Conservation (phyloP, 2,888 invertebrate genomes). For the Xylota segnis region DNA sequence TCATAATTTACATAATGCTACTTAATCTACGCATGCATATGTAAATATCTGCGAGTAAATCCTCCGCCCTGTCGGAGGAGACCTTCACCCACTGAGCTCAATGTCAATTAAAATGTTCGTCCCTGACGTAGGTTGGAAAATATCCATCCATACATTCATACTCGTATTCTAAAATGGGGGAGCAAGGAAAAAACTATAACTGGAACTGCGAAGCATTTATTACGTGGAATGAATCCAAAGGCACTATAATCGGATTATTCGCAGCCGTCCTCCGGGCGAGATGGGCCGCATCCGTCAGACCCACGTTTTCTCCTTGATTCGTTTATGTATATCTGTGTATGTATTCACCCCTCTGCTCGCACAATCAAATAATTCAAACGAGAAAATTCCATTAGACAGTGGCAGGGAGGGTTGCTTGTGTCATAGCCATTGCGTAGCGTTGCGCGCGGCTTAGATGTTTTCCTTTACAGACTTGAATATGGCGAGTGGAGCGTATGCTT, state of each 20-base stretch:
- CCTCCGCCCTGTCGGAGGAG: too few relatives aligned
- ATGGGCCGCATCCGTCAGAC: conserved; percentile 15
- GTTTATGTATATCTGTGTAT: too few relatives aligned
- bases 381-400: conserved; percentile 23
- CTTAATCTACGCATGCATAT: conserved; percentile 40
- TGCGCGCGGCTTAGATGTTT: not conserved
- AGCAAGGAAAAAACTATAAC: not conserved
- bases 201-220: conserved; percentile 8
- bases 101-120: conserved; percentile 11
- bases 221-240: conserved; percentile 20
- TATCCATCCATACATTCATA: too few relatives aligned
- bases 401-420: not conserved
- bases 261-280: not conserved
- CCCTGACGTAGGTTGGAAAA: not conserved
- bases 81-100: conserved; percentile 30
- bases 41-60: conserved; percentile 1
- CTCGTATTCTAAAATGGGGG: not conserved
- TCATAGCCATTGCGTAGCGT: not conserved
- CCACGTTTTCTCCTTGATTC: conserved; percentile 8
- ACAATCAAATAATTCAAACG: conserved; percentile 10
- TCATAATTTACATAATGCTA: conserved; percentile 28
- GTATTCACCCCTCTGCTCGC: conserved; percentile 7
- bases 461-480: not conserved
- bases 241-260: conserved; percentile 35
- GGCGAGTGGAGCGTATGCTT: conserved; percentile 1